Percentiles rank a stretch among this genome's conserved stretches.
These are phyloP conservation scores for Naso thynnoides DNA, from an alignment of 2,797 vertebrate species.

Conservation along the genomic window DNA sequence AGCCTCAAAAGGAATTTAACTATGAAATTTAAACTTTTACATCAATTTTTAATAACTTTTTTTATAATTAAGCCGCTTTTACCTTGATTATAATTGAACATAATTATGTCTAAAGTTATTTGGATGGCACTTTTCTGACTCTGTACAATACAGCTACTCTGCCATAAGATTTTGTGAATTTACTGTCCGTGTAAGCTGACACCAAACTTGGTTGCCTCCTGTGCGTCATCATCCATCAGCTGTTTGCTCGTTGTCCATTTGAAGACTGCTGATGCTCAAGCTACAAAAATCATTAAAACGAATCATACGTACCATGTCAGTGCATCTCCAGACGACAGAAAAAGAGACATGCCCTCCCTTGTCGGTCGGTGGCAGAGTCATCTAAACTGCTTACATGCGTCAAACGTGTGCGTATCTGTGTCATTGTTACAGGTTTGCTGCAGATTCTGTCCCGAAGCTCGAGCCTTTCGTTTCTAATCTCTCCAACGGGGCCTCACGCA, in stretches of 20 bases:
- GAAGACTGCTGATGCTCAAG: constrained; percentile 2
- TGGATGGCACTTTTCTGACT: not conserved
- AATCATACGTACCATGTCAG: constrained; percentile 59
- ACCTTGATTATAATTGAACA: not conserved
- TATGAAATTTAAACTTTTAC: too few relatives aligned
- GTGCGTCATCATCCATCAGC: constrained; percentile 35
- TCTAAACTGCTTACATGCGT: not conserved
- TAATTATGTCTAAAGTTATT: not conserved
- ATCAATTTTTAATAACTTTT: not conserved
- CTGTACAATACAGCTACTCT: not conserved
- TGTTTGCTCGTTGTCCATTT: constrained; percentile 17
- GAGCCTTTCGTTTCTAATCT: constrained; percentile 65
- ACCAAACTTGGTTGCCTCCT: constrained; percentile 41
- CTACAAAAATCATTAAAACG: not conserved
- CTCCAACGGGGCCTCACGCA: constrained; percentile 68
- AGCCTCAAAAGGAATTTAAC: too few relatives aligned
- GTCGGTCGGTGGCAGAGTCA: not conserved
- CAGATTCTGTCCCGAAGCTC: constrained; percentile 32
- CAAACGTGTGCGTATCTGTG: constrained; percentile 19
- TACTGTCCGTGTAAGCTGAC: constrained; percentile 37
- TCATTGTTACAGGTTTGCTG: constrained; percentile 25
- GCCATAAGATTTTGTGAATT: constrained; percentile 24
- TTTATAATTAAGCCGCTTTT: too few relatives aligned
- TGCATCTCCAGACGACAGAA: constrained; percentile 4
- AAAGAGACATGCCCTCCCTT: not conserved